These are phyloP conservation scores for Parelbella ahira DNA, from an alignment of 2,888 invertebrate genomes.

Conservation along the genomic window DNA sequence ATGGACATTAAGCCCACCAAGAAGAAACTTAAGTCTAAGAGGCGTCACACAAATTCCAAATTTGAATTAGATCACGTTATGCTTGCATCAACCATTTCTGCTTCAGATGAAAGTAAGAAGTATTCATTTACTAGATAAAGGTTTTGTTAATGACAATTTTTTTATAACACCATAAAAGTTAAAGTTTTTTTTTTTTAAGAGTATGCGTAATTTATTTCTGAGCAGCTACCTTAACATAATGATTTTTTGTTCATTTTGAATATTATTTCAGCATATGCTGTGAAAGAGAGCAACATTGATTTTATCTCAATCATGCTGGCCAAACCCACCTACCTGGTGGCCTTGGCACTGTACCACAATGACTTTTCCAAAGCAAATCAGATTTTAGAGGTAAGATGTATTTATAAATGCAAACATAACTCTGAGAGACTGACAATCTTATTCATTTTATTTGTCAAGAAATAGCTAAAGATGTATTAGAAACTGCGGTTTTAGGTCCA, in stretches of 20 bases:
- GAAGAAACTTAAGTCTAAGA: conserved; percentile 61
- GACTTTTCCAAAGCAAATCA: conserved; percentile 88
- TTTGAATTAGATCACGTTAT: conserved; percentile 60
- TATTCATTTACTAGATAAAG: neutral
- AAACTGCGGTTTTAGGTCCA: too few species aligned
- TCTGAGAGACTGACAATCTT: too few species aligned
- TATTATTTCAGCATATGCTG: conserved; percentile 46
- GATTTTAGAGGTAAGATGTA: conserved; percentile 87
- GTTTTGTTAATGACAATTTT: too few species aligned
- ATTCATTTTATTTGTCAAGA: too few species aligned
- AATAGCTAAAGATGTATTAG: too few species aligned
- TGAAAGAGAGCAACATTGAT: conserved; percentile 59
- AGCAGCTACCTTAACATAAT: too few species aligned
- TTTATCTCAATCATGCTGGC: conserved; percentile 86
- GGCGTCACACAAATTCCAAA: conserved; percentile 56
- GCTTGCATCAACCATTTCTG: conserved; percentile 61
- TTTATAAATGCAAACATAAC: too few species aligned
- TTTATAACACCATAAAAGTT: too few species aligned
- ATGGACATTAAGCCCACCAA: conserved; percentile 50
- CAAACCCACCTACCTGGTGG: conserved; percentile 87
- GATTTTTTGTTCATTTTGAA: too few species aligned
- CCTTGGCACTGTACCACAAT: conserved; percentile 86
- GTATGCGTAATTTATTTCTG: too few species aligned
- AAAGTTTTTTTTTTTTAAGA: too few species aligned
- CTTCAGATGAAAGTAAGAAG: conserved; percentile 54